Conservation (phyloP, 92 coral and sea anemone species). For the Ricordea florida region DNA sequence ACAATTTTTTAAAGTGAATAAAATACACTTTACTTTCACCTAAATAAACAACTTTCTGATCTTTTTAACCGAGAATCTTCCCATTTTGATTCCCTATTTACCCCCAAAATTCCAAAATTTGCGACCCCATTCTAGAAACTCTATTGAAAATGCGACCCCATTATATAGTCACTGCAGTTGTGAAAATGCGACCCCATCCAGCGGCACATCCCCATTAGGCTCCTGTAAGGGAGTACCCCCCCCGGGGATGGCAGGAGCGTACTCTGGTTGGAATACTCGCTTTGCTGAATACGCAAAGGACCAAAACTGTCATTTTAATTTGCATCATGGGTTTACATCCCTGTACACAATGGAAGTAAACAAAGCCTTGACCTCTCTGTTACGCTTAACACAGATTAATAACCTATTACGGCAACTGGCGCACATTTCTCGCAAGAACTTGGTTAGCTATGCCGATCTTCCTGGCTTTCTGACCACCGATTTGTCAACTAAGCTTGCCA, state of each 20-base stretch:
- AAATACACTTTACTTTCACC: no score
- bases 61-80: no score
- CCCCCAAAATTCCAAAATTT: no score
- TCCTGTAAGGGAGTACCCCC: no score
- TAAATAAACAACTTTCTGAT: no score
- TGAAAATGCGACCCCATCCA: no score
- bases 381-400: constrained; percentile 33
- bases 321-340: constrained; percentile 6
- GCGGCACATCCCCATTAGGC: no score
- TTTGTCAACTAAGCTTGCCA: neutral
- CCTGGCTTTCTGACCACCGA: constrained; percentile 20
- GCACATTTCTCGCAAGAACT: neutral
- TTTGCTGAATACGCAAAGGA: neutral
- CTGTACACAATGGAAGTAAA: constrained; percentile 22
- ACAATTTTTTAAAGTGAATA: no score
- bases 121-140: no score
- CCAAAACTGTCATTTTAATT: constrained; percentile 17
- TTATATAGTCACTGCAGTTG: no score
- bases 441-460: constrained; percentile 13
- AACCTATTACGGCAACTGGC: constrained; percentile 17
- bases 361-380: constrained; percentile 15
- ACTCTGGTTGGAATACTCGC: neutral
- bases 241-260: neutral
- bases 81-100: no score
- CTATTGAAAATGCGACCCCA: no score